Base-by-base conservation (phyloP, 2,797 vertebrate species). In the Enteromius trimaculatus region DNA sequence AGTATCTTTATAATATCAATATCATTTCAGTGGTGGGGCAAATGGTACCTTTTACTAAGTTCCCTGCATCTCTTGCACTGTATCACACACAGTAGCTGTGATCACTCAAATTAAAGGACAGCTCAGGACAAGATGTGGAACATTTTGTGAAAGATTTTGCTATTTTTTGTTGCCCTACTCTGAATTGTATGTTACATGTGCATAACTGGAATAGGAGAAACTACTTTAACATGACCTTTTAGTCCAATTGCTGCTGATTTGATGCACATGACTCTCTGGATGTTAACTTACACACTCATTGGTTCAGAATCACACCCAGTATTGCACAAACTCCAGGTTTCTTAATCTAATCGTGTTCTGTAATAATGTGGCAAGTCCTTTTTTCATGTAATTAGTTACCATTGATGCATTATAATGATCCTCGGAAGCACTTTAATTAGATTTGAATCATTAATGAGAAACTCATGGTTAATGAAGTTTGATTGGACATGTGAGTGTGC, bases 381-480 rank as follows among this genome's bases (percentile, higher is more conserved):
- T 86, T 82, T 77, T 66, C 77, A 79, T 85, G 69, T 83, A 85
- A 87, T 87, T 85, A 85, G 81, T 85, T 87, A 85, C 21, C 78
- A 83, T 80, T 87, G 86, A 85, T 85, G 84, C 81, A 85, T 85
- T 85, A 82, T 85, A 85, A 85, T 87, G 86, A 83, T 87, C 82
- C 78, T 87, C 86, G 86, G 86, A 87, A 87, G 86, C 78, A 85
- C 84, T 81, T 79, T 88, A 86, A 86, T 87, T 87, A 87, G 82
- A 86, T 88, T 86, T 87, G 75, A 87, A 88, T 87, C 77, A 84
- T 85, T 85, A 81, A 85, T 89, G 80, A 78, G 88, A 79, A 83
- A 87, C 86, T 51, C 85, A 79, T 84, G 81, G 81, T 85, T 87
- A 85, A 87, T 85, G 86, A 85, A 85, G 77, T 87, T 87, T 83